These are phyloP conservation scores for Buceros bicornis DNA, from an alignment of 2,797 vertebrate species.

Conservation along the genomic window DNA sequence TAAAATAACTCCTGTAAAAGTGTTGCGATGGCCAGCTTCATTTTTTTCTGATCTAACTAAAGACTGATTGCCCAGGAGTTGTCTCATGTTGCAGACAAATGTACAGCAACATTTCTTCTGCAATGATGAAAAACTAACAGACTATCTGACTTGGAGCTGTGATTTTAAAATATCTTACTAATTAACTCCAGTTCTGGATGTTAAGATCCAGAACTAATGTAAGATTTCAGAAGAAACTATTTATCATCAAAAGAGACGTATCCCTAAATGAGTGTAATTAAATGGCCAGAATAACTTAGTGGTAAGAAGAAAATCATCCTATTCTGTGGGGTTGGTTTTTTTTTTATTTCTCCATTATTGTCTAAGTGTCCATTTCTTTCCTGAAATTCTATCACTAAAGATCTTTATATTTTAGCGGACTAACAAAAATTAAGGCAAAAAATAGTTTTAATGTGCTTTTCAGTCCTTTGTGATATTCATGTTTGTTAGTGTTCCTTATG, in stretches of 20 bases:
- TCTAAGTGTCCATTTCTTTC: not conserved
- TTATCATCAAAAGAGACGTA: not conserved
- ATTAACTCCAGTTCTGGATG: not conserved
- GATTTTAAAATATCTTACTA: not conserved
- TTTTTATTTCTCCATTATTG: not conserved
- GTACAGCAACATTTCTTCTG: not conserved
- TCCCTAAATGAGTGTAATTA: not conserved
- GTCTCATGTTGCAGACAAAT: fast-evolving
- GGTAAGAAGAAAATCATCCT: not conserved
- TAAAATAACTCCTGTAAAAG: too few species aligned
- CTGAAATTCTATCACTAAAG: not conserved
- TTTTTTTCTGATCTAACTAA: not conserved
- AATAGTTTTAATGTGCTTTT: not conserved
- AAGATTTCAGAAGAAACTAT: not conserved
- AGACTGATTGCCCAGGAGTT: not conserved
- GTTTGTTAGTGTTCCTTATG: not conserved
- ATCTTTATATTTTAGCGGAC: not conserved
- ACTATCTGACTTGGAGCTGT: fast-evolving
- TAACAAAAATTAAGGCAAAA: not conserved
- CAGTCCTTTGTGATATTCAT: not conserved
- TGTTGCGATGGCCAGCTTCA: fast-evolving
- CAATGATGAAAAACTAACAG: not conserved
- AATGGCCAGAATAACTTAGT: not conserved
- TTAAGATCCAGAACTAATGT: not conserved
- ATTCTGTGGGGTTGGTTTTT: not conserved